Conservation (phyloP, 1,140 invertebrate species). For the Coelopa frigida region DNA sequence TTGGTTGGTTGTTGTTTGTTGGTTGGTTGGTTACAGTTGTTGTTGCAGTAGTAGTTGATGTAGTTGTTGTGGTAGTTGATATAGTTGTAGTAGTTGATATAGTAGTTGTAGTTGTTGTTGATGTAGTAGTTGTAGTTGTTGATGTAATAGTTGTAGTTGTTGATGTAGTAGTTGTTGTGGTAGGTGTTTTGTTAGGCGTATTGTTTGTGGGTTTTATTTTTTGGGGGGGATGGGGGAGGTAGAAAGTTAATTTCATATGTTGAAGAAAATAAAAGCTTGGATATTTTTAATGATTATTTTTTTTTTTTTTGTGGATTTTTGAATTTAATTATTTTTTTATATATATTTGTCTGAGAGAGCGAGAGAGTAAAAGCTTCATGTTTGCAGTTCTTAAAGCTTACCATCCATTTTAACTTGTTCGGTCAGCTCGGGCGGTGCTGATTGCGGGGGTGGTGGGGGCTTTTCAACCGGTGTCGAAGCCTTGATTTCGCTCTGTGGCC, state of each 20-base stretch:
- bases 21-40: too few species aligned
- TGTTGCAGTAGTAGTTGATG: slow-evolving; percentile 5
- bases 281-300: too few species aligned
- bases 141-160: slow-evolving; percentile 8
- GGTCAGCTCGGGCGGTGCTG: slow-evolving; percentile 57
- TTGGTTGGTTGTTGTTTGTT: slow-evolving; percentile 10
- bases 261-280: too few species aligned
- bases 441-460: slow-evolving; percentile 56
- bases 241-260: too few species aligned
- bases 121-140: slow-evolving; percentile 7
- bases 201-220: too few species aligned
- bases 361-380: too few species aligned
- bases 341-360: too few species aligned
- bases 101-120: too few species aligned
- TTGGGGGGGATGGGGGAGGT: too few species aligned
- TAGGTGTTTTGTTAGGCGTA: slow-evolving; percentile 12
- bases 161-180: slow-evolving; percentile 7
- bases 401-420: slow-evolving; percentile 47
- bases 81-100: too few species aligned
- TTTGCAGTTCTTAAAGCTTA: slow-evolving; percentile 44
- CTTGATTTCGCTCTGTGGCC: slow-evolving; percentile 64
- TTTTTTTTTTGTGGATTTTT: too few species aligned
- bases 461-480: slow-evolving; percentile 57
- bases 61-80: slow-evolving; percentile 10
- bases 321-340: too few species aligned